These are phyloP conservation scores for Anoplius nigerrimus DNA, from an alignment of 2,888 invertebrate genomes.

Conservation along the genomic window DNA sequence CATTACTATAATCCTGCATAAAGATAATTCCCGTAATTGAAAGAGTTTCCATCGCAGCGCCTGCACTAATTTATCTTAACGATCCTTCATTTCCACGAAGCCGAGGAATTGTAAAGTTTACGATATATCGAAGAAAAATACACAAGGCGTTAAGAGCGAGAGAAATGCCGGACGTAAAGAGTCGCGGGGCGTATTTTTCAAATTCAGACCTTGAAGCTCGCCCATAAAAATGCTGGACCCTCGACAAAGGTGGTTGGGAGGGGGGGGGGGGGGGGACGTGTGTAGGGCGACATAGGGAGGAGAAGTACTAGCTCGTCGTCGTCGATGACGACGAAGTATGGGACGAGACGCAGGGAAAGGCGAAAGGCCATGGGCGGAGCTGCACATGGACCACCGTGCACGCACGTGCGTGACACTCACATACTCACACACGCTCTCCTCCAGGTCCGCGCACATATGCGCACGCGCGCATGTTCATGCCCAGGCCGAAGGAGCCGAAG, in stretches of 20 bases:
- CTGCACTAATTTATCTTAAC: no score
- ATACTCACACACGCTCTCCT: background rate
- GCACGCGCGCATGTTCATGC: constrained; percentile 26
- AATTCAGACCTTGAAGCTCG: constrained; percentile 46
- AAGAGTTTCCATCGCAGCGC: no score
- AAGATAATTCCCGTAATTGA: no score
- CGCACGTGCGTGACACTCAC: constrained; percentile 31
- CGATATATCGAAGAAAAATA: no score
- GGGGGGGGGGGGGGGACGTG: constrained; percentile 1
- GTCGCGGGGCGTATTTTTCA: constrained; percentile 23
- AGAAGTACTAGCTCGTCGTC: background rate
- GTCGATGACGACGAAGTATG: constrained; percentile 10
- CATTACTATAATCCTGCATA: no score
- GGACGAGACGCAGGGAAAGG: constrained; percentile 9
- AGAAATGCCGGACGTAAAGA: constrained; percentile 10
- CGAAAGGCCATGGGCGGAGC: constrained; percentile 45
- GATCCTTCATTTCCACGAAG: no score
- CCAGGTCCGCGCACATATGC: constrained; percentile 16
- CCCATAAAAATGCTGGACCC: constrained; percentile 46
- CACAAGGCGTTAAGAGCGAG: no score
- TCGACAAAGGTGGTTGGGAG: constrained; percentile 9
- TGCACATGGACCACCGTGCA: constrained; percentile 48
- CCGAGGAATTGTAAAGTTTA: no score
- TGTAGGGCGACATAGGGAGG: constrained; percentile 15
- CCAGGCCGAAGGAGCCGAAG: background rate